These are phyloP conservation scores for Julus scandinavius DNA, from an alignment of 2,888 invertebrate species.

Conservation along the genomic window DNA sequence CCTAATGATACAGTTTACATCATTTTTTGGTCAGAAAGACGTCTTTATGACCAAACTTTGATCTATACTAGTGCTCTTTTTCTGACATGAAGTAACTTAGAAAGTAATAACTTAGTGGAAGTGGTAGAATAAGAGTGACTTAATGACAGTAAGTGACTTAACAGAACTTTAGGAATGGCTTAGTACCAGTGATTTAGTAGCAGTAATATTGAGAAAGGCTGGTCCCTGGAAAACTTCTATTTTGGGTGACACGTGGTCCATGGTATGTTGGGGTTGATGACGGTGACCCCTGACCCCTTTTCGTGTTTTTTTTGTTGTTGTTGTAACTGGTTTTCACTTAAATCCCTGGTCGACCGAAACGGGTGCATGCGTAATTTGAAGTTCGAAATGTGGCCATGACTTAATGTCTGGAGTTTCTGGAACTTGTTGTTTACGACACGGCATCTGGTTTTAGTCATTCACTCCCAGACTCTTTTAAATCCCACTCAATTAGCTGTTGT, in stretches of 20 bases:
- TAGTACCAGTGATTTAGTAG: too few species aligned
- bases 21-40: too few species aligned
- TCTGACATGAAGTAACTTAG: too few species aligned
- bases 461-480: neutral
- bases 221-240: neutral
- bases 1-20: too few species aligned
- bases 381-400: neutral
- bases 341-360: neutral
- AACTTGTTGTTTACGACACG: neutral
- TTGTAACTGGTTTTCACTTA: neutral
- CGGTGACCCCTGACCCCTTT: constrained; percentile 8
- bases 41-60: too few species aligned
- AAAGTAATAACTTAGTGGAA: too few species aligned
- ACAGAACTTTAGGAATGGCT: too few species aligned
- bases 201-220: too few species aligned
- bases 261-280: neutral
- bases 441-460: constrained; percentile 7
- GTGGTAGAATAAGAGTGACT: too few species aligned
- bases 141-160: too few species aligned
- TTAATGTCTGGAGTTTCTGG: constrained; percentile 11
- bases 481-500: neutral
- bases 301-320: neutral
- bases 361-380: neutral
- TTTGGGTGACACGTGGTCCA: neutral
- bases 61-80: too few species aligned